Conservation (phyloP, 2,888 invertebrate species). For the Ophion costatus region DNA sequence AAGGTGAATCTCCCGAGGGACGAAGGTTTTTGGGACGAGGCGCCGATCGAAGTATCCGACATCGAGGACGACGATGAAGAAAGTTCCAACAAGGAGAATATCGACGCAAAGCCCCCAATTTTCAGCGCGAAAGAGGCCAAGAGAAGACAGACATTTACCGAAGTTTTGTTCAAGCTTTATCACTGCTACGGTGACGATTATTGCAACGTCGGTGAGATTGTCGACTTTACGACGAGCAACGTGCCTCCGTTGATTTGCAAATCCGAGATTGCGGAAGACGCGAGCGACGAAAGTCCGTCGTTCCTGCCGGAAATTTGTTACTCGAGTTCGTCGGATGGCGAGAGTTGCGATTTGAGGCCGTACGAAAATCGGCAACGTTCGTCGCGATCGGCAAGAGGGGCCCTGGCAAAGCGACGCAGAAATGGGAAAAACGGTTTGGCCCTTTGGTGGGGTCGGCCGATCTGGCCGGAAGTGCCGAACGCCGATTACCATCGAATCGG, state of each 20-base stretch:
- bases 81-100: neutral
- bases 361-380: neutral
- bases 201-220: constrained; percentile 12
- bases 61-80: constrained; percentile 46
- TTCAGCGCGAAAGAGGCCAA: constrained; percentile 3
- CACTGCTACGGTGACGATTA: constrained; percentile 44
- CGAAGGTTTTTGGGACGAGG: constrained; percentile 41
- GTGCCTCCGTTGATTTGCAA: neutral
- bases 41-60: constrained; percentile 56
- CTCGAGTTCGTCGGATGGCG: constrained; percentile 51
- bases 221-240: neutral
- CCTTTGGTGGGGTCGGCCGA: neutral
- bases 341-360: neutral
- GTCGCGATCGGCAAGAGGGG: neutral
- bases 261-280: constrained; percentile 3
- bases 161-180: constrained; percentile 61
- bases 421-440: neutral
- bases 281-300: neutral
- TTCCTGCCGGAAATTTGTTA: constrained; percentile 49
- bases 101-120: neutral
- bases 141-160: constrained; percentile 31
- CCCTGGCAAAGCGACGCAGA: neutral
- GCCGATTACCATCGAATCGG: neutral
- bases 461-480: neutral
- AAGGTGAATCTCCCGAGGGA: constrained; percentile 39